phyloP scores from a whole-genome alignment of 1,140 invertebrate genomes.

The Magallana ariakensis region DNA sequence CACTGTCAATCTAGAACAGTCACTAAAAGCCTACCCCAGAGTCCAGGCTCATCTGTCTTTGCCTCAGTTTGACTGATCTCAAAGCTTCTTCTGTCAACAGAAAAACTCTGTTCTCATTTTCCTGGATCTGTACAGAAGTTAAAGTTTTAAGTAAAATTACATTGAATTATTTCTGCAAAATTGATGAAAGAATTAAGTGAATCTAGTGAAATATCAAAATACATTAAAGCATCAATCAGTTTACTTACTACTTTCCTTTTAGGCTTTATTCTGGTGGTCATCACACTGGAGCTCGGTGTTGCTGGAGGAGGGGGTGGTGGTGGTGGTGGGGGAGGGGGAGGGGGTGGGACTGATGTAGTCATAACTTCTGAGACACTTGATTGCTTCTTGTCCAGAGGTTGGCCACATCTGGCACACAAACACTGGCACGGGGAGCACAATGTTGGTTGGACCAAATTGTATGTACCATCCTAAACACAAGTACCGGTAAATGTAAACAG shows the following conservation, averaged over 20 bases:
- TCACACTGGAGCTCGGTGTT: background rate
- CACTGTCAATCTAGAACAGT: too few relatives aligned
- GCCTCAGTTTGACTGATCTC: background rate
- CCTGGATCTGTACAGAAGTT: constrained; percentile 9
- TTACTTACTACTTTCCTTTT: too few relatives aligned
- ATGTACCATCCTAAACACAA: background rate
- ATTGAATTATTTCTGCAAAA: too few relatives aligned
- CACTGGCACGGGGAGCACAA: background rate
- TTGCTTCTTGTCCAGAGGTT: constrained; percentile 14
- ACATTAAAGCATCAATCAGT: too few relatives aligned
- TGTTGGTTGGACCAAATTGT: background rate
- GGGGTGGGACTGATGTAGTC: background rate
- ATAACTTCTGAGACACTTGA: background rate
- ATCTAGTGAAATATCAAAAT: too few relatives aligned
- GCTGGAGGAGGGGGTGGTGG: constrained; percentile 37
- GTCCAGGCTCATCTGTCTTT: background rate
- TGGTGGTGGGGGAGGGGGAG: constrained; percentile 38
- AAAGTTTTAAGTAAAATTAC: too few relatives aligned
- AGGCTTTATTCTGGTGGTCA: too few relatives aligned
- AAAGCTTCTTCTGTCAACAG: constrained; percentile 29
- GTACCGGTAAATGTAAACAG: background rate
- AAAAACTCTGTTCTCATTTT: background rate
- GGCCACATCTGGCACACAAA: background rate
- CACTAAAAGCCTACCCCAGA: too few relatives aligned
- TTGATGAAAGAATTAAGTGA: too few relatives aligned